Evolutionary conservation across 2,797 vertebrate species (phyloP).

Genomic region (Cynodonichthys magdalenae): DNA sequence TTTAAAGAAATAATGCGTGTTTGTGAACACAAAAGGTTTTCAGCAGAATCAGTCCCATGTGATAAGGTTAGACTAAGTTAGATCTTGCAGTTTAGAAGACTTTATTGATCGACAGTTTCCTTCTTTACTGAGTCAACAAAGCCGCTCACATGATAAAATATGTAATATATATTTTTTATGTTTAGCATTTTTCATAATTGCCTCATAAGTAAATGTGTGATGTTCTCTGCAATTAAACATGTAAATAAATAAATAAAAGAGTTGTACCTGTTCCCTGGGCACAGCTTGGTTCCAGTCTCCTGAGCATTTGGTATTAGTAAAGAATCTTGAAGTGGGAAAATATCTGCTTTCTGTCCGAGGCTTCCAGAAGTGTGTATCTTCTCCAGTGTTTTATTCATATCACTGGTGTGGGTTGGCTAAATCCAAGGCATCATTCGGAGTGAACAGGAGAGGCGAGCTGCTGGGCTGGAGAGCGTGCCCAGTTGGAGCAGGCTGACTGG

Average conservation of each 20-base stretch:
- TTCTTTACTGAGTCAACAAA: no score
- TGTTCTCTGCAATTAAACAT: constrained; percentile 6
- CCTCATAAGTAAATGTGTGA: neutral
- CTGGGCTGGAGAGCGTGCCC: constrained; percentile 60
- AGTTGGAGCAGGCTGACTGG: constrained; percentile 59
- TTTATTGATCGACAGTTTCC: constrained; percentile 6
- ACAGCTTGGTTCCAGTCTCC: constrained; percentile 62
- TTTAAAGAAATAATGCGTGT: no score
- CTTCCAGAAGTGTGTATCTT: constrained; percentile 75
- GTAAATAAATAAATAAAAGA: constrained; percentile 38
- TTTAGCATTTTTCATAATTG: constrained; percentile 2
- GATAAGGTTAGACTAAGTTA: neutral
- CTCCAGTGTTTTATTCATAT: constrained; percentile 83
- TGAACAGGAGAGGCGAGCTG: constrained; percentile 60
- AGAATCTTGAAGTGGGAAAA: constrained; percentile 76
- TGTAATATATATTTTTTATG: constrained; percentile 10
- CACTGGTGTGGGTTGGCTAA: constrained; percentile 77
- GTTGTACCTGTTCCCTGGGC: constrained; percentile 76
- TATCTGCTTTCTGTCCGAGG: constrained; percentile 76
- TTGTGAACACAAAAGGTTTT: no score
- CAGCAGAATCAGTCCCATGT: neutral
- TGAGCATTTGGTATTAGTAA: constrained; percentile 69
- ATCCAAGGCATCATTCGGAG: constrained; percentile 84
- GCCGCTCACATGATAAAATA: constrained; percentile 24
- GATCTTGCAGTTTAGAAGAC: constrained; percentile 15